phyloP scores from a whole-genome alignment of 2,113 vertebrate genomes.

The Stegostoma tigrinum region DNA sequence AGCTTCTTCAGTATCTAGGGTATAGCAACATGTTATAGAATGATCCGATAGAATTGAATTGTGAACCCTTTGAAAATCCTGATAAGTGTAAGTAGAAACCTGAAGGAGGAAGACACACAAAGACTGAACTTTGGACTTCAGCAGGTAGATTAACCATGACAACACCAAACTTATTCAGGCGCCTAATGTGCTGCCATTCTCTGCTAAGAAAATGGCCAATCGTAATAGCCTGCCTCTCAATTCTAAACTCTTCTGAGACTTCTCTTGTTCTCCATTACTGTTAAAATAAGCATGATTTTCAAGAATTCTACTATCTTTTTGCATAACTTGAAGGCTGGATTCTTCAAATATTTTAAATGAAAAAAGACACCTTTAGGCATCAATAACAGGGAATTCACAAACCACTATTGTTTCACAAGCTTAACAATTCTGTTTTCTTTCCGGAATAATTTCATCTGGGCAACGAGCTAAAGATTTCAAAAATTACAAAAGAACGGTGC shows the following conservation, averaged over 20 bases:
- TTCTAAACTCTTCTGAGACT: too few relatives aligned
- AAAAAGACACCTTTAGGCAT: background rate
- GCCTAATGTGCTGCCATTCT: background rate
- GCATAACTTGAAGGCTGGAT: background rate
- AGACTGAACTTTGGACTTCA: background rate
- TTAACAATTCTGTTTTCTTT: background rate
- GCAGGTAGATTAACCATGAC: background rate
- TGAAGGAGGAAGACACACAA: background rate
- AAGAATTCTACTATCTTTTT: background rate
- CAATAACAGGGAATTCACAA: background rate
- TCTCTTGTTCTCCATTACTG: background rate
- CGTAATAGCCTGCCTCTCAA: background rate
- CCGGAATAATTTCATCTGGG: background rate
- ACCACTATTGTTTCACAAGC: background rate
- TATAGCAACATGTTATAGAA: background rate
- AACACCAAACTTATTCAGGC: background rate
- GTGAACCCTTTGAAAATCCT: background rate
- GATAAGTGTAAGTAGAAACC: background rate
- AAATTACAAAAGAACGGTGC: too few relatives aligned
- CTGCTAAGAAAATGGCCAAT: background rate
- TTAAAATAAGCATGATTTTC: background rate
- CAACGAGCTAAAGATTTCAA: too few relatives aligned
- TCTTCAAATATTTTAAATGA: background rate
- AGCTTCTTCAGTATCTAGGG: background rate
- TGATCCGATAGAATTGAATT: background rate